phyloP scores from a whole-genome alignment of 2,113 vertebrate species.

The Lynx canadensis region DNA sequence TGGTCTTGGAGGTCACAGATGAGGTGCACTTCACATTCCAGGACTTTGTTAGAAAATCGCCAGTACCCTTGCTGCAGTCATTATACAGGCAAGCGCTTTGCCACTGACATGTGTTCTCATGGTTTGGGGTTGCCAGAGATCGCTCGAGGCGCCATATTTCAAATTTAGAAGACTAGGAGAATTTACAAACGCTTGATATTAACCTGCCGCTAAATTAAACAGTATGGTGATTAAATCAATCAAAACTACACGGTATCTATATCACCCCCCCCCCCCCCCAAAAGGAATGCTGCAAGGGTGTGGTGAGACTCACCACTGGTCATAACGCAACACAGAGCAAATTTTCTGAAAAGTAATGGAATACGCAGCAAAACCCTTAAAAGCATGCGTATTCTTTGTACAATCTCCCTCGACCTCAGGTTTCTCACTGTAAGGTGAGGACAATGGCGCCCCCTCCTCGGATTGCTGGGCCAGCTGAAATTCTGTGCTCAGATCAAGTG shows the following conservation, averaged over 20 bases:
- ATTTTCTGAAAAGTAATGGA: not conserved
- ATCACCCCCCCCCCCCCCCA: not conserved
- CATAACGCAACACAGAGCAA: not conserved
- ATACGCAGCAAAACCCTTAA: not conserved
- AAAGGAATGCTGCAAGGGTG: not conserved
- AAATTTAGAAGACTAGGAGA: slow-evolving; percentile 54
- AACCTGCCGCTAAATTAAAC: slow-evolving; percentile 50
- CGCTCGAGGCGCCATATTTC: slow-evolving; percentile 73
- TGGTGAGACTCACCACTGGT: not conserved
- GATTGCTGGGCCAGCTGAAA: not conserved
- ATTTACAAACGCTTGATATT: slow-evolving; percentile 56
- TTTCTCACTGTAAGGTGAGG: not conserved
- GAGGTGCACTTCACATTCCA: slow-evolving; percentile 24
- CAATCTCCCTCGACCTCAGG: not conserved
- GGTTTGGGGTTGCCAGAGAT: slow-evolving; percentile 62
- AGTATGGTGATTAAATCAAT: slow-evolving; percentile 70
- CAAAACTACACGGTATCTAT: slow-evolving; percentile 69
- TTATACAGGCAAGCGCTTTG: slow-evolving; percentile 61
- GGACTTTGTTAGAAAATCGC: slow-evolving; percentile 73
- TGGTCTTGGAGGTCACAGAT: slow-evolving; percentile 48
- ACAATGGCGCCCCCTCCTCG: not conserved
- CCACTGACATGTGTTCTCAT: slow-evolving; percentile 67
- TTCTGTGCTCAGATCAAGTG: not conserved
- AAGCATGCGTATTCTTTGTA: not conserved
- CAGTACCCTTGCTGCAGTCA: slow-evolving; percentile 60